Evolutionary conservation across 1,140 invertebrate genomes (phyloP), one percentile per base, ranked within the genome.

Genomic region (Pygmarrhopalites habei): DNA sequence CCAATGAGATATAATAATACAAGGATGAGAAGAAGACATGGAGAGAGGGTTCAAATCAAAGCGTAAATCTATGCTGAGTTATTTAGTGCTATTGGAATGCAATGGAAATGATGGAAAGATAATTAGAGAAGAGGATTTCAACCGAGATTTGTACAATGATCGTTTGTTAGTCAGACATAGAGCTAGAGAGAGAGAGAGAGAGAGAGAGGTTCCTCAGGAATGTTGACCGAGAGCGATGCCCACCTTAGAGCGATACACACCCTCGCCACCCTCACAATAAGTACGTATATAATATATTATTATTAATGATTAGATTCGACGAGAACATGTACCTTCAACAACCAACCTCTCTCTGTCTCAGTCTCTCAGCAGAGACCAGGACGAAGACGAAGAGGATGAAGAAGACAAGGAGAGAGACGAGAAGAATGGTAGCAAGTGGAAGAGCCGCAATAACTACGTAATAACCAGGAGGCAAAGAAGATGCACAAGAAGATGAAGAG

Each of bases 241-340:
- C 62, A 64, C 56, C 62, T 51, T 63, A 52, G 10, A 58, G 30
- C 29, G 5, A 19, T 41, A 60, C 57, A 64, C 62, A 59, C 62
- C 62, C 62, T 59, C 62, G 47, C 62, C 62, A 59, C 62, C 62
- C 62, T 64, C 62, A 58, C 62, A 56, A 56, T 59, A 59, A 59
- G 43, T 56, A 56, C 53, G 19, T 29, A 30, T 25, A 14, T 35
- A 35, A n/a, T 21, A 47, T n/a, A 25, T n/a, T 19, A 19, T 47
- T n/a, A 25, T 19, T 19, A 25, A 47, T 10, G 23, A 47, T 47
- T 47, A 47, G 12, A 15, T 15, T 25, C 26, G n/a, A 14, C 26
- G 14, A 52, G 14, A 23, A 25, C 3, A 25, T 52, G 4, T 35
- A 15, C 32, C 32, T 35, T 35, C 32, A 35, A 7, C 19, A 10